A percentile compares a stretch with the other conserved stretches of the same genome.
These are phyloP conservation scores for Eledona agricola DNA, from an alignment of 2,888 invertebrate species.

Conservation along the genomic window DNA sequence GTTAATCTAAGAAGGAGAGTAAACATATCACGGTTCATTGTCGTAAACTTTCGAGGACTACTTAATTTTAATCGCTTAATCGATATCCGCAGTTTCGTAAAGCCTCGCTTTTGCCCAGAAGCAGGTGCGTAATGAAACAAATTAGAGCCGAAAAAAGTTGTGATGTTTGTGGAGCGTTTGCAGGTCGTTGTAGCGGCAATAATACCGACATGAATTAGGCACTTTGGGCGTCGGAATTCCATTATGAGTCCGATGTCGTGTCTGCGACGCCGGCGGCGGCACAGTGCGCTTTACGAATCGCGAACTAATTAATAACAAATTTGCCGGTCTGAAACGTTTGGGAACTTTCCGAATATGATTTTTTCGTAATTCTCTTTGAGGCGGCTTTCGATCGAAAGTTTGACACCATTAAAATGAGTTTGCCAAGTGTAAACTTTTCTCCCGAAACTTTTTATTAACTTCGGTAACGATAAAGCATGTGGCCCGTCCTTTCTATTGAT, in stretches of 20 bases:
- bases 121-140: too few relatives aligned
- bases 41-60: too few relatives aligned
- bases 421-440: conserved; percentile 36
- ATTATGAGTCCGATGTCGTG: conserved; percentile 25
- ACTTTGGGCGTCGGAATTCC: conserved; percentile 30
- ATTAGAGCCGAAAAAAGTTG: too few relatives aligned
- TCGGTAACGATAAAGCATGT: conserved; percentile 23
- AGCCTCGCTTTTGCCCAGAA: too few relatives aligned
- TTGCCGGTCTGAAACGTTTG: conserved; percentile 21
- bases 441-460: conserved; percentile 32
- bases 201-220: conserved; percentile 19
- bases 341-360: conserved; percentile 32
- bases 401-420: conserved; percentile 47
- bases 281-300: conserved; percentile 21
- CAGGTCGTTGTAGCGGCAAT: conserved; percentile 16
- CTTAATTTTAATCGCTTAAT: too few relatives aligned
- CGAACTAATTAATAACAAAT: conserved; percentile 36
- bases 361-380: conserved; percentile 34
- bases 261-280: conserved; percentile 20
- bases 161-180: conserved; percentile 4
- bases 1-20: too few relatives aligned
- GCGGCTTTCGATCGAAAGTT: conserved; percentile 36
- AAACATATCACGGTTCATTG: too few relatives aligned
- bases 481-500: conserved; percentile 29
- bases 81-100: too few relatives aligned